These are phyloP conservation scores for Erebia epiphron DNA, from an alignment of 2,888 invertebrate genomes.

Conservation along the genomic window DNA sequence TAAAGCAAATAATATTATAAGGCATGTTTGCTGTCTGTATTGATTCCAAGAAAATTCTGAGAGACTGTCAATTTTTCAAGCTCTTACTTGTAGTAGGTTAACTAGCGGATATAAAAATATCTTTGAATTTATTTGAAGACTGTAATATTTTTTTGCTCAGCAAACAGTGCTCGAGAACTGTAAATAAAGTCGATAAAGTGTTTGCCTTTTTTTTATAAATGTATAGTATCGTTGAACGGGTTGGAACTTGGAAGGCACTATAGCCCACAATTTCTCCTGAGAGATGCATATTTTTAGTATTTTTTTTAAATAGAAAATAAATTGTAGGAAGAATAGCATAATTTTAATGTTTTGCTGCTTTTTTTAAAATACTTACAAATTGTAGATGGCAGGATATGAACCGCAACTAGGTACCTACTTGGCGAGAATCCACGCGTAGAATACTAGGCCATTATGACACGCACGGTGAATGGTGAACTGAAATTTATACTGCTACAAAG, in stretches of 20 bases:
- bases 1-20: too few species aligned
- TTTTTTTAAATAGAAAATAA: not conserved
- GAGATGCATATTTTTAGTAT: too few species aligned
- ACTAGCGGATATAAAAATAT: not conserved
- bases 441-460: slow-evolving; percentile 54
- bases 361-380: not conserved
- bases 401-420: not conserved
- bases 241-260: not conserved
- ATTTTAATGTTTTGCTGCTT: not conserved
- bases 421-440: not conserved
- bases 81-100: not conserved
- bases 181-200: not conserved
- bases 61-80: too few species aligned
- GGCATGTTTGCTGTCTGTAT: too few species aligned
- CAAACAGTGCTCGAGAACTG: not conserved
- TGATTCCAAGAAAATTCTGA: too few species aligned
- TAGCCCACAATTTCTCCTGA: not conserved
- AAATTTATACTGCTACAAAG: slow-evolving; percentile 40
- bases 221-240: not conserved
- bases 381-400: not conserved
- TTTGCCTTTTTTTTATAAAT: not conserved
- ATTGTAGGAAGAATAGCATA: not conserved
- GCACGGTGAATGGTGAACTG: not conserved
- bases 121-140: slow-evolving; percentile 8
- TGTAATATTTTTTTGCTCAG: not conserved